phyloP scores from a whole-genome alignment of 2,888 invertebrate species.

The Scelioninae gen. 1 region DNA sequence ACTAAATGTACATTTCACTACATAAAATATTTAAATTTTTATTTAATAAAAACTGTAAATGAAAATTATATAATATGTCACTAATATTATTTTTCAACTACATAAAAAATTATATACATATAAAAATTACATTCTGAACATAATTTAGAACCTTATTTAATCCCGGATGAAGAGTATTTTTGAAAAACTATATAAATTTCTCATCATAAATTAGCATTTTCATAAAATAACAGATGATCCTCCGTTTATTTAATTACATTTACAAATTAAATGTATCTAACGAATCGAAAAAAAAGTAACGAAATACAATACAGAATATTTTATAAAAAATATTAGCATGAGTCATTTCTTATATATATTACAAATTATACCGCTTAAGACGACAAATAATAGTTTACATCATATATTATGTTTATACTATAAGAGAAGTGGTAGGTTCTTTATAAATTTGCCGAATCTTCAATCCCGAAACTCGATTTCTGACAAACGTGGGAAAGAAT shows the following conservation, averaged over 20 bases:
- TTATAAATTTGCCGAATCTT: slow-evolving; percentile 10
- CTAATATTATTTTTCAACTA: too few species aligned
- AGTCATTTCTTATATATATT: slow-evolving; percentile 40
- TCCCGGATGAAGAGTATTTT: too few species aligned
- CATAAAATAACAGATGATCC: background rate
- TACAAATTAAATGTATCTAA: slow-evolving; percentile 8
- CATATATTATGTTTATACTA: slow-evolving; percentile 41
- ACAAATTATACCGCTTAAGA: slow-evolving; percentile 38
- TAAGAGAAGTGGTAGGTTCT: slow-evolving; percentile 23
- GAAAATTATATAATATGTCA: too few species aligned
- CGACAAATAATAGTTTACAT: slow-evolving; percentile 47
- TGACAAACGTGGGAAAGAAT: slow-evolving; percentile 40
- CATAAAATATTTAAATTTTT: too few species aligned
- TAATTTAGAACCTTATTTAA: too few species aligned
- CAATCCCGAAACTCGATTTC: slow-evolving; percentile 1
- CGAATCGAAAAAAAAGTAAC: background rate
- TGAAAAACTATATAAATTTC: too few species aligned
- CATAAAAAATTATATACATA: too few species aligned
- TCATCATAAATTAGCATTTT: background rate
- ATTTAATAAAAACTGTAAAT: too few species aligned
- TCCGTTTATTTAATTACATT: slow-evolving; percentile 4
- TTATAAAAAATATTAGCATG: slow-evolving; percentile 19
- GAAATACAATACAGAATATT: slow-evolving; percentile 13
- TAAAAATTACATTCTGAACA: too few species aligned
- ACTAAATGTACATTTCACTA: too few species aligned